These are phyloP conservation scores for Cromileptes altivelis DNA, from an alignment of 2,113 vertebrate species.

Conservation along the genomic window DNA sequence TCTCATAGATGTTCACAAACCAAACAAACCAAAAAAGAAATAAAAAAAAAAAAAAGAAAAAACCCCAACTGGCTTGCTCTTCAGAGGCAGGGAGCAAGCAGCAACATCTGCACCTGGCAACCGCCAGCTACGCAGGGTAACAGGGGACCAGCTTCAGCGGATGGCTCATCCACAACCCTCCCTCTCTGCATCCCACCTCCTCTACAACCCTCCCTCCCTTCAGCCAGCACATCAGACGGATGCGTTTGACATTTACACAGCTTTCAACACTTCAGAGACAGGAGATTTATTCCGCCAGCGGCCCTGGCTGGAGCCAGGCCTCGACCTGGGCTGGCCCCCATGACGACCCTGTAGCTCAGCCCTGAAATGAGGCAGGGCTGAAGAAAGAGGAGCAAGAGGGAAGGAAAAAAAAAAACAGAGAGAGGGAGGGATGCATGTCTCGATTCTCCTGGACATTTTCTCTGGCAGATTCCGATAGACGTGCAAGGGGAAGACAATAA, in stretches of 20 bases:
- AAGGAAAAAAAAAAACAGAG: background rate
- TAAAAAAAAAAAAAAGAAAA: background rate
- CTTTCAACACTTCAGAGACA: constrained; percentile 81
- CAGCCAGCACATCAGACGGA: constrained; percentile 73
- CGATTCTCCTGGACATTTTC: constrained; percentile 64
- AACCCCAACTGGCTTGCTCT: constrained; percentile 52
- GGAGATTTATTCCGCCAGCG: constrained; percentile 75
- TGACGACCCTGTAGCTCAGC: constrained; percentile 71
- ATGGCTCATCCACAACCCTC: constrained; percentile 62
- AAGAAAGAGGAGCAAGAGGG: constrained; percentile 15
- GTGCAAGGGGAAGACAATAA: constrained; percentile 78
- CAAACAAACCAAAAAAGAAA: constrained; percentile 22
- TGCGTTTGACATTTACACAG: constrained; percentile 83
- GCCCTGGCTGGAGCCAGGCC: constrained; percentile 63
- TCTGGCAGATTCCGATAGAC: constrained; percentile 76
- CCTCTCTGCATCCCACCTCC: constrained; percentile 39
- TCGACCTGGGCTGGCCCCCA: constrained; percentile 69
- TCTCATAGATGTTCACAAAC: constrained; percentile 67
- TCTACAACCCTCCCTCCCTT: constrained; percentile 49
- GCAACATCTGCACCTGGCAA: constrained; percentile 81
- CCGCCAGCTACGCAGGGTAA: constrained; percentile 60
- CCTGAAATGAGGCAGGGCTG: constrained; percentile 59
- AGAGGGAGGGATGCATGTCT: constrained; percentile 52
- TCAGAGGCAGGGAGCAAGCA: constrained; percentile 67
- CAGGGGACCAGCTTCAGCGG: constrained; percentile 61